A percentile compares a stretch with the other conserved stretches of the same genome.
Conservation (phyloP, 2,888 invertebrate genomes). For the Pantelozetes paolii region DNA sequence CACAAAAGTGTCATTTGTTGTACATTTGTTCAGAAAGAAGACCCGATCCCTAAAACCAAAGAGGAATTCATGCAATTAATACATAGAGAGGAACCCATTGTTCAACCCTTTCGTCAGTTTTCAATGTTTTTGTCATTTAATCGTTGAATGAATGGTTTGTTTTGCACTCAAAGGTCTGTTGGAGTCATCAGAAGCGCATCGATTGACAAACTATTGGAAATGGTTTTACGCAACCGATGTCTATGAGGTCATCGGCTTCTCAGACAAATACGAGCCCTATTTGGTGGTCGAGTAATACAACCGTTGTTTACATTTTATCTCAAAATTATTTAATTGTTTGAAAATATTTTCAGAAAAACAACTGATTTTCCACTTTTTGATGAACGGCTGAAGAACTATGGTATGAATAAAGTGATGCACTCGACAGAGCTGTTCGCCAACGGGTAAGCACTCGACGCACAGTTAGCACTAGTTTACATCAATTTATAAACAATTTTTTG, state of each 20-base stretch:
- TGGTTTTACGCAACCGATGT: constrained; percentile 48
- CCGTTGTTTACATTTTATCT: constrained; percentile 17
- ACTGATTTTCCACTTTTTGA: constrained; percentile 45
- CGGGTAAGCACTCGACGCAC: constrained; percentile 43
- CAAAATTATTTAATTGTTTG: constrained; percentile 13
- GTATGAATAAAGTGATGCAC: constrained; percentile 49
- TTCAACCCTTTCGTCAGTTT: constrained; percentile 48
- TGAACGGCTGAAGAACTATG: constrained; percentile 48
- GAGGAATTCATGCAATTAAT: constrained; percentile 48
- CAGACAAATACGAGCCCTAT: constrained; percentile 49
- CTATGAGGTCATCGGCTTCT: constrained; percentile 45
- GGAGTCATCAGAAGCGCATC: constrained; percentile 48
- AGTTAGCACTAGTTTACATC: constrained; percentile 19
- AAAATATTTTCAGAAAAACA: constrained; percentile 43
- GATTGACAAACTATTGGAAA: constrained; percentile 49
- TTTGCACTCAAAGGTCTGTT: too few species aligned
- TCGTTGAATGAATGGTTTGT: background rate
- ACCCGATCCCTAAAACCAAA: constrained; percentile 48
- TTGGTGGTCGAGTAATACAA: constrained; percentile 46
- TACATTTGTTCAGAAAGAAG: constrained; percentile 44
- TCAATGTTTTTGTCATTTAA: background rate
- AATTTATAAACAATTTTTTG: background rate
- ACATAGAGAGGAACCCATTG: constrained; percentile 47
- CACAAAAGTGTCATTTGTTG: background rate
- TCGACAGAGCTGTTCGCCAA: constrained; percentile 48